phyloP scores from a whole-genome alignment of 2,797 vertebrate species.

The Macropodus opercularis region DNA sequence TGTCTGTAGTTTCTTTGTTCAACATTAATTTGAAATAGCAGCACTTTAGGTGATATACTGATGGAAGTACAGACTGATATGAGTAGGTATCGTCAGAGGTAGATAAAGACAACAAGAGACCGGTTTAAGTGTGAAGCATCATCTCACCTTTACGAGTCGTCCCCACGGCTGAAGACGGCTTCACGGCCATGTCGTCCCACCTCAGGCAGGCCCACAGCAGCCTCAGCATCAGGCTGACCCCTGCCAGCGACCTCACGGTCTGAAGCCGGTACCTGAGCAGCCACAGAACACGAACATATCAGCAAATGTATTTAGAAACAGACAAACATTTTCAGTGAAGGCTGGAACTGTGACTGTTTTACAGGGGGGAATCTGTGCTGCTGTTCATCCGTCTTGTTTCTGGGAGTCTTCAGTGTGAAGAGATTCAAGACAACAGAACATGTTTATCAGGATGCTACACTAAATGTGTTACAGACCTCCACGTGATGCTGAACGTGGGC shows the following conservation, averaged over 20 bases:
- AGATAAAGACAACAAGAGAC: not conserved
- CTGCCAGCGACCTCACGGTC: conserved; percentile 93
- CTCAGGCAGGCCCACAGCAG: conserved; percentile 95
- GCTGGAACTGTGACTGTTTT: too few relatives aligned
- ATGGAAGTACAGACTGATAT: not conserved
- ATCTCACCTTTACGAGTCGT: conserved; percentile 92
- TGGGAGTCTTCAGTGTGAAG: too few relatives aligned
- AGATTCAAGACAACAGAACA: too few relatives aligned
- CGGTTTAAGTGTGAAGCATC: not conserved
- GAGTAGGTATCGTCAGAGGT: not conserved
- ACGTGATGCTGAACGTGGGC: conserved; percentile 96
- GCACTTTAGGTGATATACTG: too few relatives aligned
- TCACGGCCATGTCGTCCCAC: conserved; percentile 98
- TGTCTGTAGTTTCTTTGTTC: conserved; percentile 92
- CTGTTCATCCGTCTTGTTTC: too few relatives aligned
- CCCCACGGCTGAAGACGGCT: conserved; percentile 88
- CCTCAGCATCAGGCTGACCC: conserved; percentile 95
- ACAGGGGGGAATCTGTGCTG: too few relatives aligned
- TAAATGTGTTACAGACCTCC: conserved; percentile 85
- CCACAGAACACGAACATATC: not conserved
- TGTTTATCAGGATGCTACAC: not conserved
- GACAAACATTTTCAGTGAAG: not conserved
- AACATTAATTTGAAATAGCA: not conserved
- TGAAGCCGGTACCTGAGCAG: conserved; percentile 92
- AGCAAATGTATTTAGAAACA: not conserved